These are phyloP conservation scores for Littorina saxatilis DNA, from an alignment of 1,140 invertebrate genomes.

Conservation along the genomic window DNA sequence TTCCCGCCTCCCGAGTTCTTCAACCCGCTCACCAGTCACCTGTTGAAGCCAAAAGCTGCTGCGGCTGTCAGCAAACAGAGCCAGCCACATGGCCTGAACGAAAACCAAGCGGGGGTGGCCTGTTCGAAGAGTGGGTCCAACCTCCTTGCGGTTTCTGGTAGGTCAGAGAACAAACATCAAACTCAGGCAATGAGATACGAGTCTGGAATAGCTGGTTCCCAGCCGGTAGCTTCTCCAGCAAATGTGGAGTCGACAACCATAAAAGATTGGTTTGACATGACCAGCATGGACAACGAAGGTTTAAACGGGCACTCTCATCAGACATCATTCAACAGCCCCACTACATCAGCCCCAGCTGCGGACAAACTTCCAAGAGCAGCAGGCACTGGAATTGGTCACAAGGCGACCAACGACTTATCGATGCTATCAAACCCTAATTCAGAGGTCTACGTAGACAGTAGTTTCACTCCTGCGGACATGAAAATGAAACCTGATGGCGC, in stretches of 20 bases:
- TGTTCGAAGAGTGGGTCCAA: neutral
- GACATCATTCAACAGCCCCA: neutral
- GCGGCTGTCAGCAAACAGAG: neutral
- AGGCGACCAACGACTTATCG: neutral
- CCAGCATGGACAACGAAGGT: neutral
- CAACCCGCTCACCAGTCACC: neutral
- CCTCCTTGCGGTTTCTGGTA: neutral
- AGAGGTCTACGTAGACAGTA: no score
- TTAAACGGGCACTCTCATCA: neutral
- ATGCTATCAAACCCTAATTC: no score
- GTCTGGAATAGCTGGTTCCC: no score
- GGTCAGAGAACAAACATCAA: neutral
- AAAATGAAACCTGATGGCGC: no score
- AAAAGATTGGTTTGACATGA: slow-evolving; percentile 24
- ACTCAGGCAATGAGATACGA: neutral
- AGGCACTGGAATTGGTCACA: neutral
- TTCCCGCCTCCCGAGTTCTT: neutral
- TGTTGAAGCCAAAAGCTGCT: neutral
- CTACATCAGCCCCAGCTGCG: neutral
- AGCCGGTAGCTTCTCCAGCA: no score
- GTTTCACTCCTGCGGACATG: no score
- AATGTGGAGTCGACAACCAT: neutral
- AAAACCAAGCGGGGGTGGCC: neutral
- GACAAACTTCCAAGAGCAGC: neutral
- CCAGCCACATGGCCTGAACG: neutral